Percentiles rank a stretch among this genome's conserved stretches.
These are phyloP conservation scores for Aplodontia rufa DNA, from an alignment of 2,113 vertebrate species.

Conservation along the genomic window DNA sequence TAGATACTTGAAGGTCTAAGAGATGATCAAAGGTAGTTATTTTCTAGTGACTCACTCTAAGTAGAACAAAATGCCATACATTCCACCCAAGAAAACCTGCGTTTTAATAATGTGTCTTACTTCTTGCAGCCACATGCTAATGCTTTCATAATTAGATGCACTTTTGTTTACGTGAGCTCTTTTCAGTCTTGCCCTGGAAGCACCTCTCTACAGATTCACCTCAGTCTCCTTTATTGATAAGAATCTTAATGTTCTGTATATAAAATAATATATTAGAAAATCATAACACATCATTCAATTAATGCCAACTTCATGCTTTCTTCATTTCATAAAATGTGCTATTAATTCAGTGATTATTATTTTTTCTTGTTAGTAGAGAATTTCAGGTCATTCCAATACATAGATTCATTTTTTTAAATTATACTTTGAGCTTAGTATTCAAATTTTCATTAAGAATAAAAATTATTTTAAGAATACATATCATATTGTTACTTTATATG, in stretches of 20 bases:
- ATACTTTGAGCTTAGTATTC: not conserved
- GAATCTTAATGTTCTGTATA: not conserved
- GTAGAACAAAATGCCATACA: not conserved
- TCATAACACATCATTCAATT: not conserved
- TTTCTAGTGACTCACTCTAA: not conserved
- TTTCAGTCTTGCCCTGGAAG: not conserved
- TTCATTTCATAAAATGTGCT: not conserved
- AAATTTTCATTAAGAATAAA: not conserved
- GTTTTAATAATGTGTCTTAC: not conserved
- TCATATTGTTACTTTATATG: no score
- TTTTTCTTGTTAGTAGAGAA: constrained; percentile 20
- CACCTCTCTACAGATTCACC: not conserved
- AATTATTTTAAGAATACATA: not conserved
- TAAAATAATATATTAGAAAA: not conserved
- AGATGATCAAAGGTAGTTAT: not conserved
- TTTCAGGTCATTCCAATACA: not conserved
- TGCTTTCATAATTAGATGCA: not conserved
- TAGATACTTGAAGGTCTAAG: not conserved
- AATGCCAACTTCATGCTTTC: not conserved
- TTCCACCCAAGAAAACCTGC: not conserved
- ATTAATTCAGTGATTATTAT: not conserved
- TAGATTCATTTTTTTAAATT: not conserved
- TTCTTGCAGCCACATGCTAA: not conserved
- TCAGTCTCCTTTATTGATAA: not conserved
- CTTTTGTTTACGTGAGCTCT: not conserved